phyloP scores from a whole-genome alignment of 2,797 vertebrate genomes.

The Oreochromis mossambicus region DNA sequence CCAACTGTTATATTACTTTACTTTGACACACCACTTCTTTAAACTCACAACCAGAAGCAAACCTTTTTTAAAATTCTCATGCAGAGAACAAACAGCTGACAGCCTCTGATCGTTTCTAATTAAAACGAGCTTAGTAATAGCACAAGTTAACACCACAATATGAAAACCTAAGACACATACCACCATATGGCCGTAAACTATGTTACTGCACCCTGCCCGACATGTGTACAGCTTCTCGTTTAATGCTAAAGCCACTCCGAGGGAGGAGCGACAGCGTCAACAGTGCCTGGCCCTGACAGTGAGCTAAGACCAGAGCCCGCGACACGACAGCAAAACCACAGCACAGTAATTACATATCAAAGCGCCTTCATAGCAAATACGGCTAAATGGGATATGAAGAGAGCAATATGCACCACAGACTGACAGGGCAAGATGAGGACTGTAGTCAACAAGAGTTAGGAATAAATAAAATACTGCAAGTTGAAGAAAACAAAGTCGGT shows the following conservation, averaged over 20 bases:
- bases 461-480: constrained; percentile 40
- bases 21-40: not conserved
- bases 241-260: constrained; percentile 10
- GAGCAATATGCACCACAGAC: constrained; percentile 37
- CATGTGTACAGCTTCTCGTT: constrained; percentile 4
- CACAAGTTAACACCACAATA: not conserved
- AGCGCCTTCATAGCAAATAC: constrained; percentile 66
- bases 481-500: not conserved
- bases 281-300: constrained; percentile 33
- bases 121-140: not conserved
- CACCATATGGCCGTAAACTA: not conserved
- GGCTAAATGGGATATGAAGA: constrained; percentile 51
- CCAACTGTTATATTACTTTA: not conserved
- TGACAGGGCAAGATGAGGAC: constrained; percentile 36
- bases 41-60: not conserved
- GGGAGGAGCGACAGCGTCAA: constrained; percentile 40
- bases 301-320: constrained; percentile 54
- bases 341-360: constrained; percentile 66
- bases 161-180: not conserved
- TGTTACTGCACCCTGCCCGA: not conserved
- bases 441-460: constrained; percentile 34
- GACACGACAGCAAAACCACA: constrained; percentile 71
- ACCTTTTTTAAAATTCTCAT: not conserved
- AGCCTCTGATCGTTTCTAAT: not conserved
- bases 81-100: not conserved